phyloP scores from a whole-genome alignment of 2,888 invertebrate genomes.

The Neria commutata region DNA sequence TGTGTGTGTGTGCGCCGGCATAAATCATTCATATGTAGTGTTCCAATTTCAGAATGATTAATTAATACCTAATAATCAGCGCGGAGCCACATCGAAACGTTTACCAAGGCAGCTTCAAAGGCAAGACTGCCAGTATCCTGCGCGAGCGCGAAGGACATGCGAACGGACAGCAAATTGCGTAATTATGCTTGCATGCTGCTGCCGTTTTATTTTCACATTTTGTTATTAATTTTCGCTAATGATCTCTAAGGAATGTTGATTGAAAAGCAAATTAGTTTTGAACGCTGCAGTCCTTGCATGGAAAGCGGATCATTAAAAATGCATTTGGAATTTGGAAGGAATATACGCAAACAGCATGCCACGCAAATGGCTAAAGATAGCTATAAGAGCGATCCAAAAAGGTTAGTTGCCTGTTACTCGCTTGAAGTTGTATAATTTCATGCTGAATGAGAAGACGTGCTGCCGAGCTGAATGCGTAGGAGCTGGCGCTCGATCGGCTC shows the following conservation, averaged over 20 bases:
- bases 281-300: not conserved
- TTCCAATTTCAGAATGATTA: conserved; percentile 1
- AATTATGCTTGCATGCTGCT: not conserved
- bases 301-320: not conserved
- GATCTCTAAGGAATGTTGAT: conserved; percentile 1
- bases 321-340: not conserved
- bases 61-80: not conserved
- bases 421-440: not conserved
- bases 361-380: not conserved
- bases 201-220: not conserved
- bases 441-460: conserved; percentile 1
- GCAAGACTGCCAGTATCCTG: not conserved
- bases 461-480: not conserved
- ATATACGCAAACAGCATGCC: not conserved
- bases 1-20: no score
- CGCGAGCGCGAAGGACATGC: no score
- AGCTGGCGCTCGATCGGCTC: not conserved
- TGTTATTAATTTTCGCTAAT: not conserved
- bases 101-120: not conserved
- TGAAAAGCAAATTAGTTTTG: not conserved
- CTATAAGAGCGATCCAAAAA: not conserved
- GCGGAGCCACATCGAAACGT: not conserved
- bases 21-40: not conserved
- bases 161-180: not conserved
- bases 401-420: not conserved